A percentile compares a stretch with the other conserved stretches of the same genome.
Conservation (phyloP, 2,797 vertebrate genomes). For the Gambelia wislizenii region DNA sequence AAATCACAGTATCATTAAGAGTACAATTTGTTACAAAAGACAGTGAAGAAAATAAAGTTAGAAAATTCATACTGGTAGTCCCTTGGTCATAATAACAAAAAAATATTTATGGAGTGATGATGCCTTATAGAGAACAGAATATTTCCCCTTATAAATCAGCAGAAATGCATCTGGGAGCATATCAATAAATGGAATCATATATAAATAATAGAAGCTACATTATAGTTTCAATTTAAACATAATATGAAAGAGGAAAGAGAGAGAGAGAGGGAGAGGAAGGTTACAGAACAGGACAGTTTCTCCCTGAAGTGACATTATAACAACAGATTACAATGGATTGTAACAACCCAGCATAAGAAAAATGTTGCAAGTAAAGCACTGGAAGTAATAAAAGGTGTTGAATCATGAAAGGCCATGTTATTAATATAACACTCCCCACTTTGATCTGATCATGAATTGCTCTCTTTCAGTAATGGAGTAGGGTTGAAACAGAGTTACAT, state of each 20-base stretch:
- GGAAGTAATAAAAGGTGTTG: constrained; percentile 10
- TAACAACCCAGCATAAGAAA: not conserved
- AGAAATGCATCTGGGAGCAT: constrained; percentile 4
- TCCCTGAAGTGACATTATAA: not conserved
- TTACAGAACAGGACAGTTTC: constrained; percentile 1
- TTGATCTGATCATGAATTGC: constrained; percentile 1
- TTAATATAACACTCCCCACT: not conserved
- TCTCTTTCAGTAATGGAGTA: not conserved
- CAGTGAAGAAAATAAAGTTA: constrained; percentile 30
- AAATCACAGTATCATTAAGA: not conserved
- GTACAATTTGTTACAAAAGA: not conserved
- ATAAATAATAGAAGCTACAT: constrained; percentile 12
- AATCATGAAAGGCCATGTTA: not conserved
- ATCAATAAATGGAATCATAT: constrained; percentile 1
- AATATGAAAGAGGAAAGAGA: not conserved
- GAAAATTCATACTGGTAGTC: constrained; percentile 23
- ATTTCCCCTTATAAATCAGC: not conserved
- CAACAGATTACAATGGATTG: not conserved
- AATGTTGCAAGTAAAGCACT: not conserved
- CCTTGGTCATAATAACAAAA: not conserved
- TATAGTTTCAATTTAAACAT: constrained; percentile 6
- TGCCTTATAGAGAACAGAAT: constrained; percentile 29
- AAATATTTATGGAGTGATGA: constrained; percentile 10
- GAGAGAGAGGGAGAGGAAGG: not conserved
- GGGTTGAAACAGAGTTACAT: not conserved